Percentiles rank a stretch among this genome's conserved stretches.
Evolutionary conservation across 2,888 invertebrate species (phyloP).

Genomic region (Uropetala carovei): DNA sequence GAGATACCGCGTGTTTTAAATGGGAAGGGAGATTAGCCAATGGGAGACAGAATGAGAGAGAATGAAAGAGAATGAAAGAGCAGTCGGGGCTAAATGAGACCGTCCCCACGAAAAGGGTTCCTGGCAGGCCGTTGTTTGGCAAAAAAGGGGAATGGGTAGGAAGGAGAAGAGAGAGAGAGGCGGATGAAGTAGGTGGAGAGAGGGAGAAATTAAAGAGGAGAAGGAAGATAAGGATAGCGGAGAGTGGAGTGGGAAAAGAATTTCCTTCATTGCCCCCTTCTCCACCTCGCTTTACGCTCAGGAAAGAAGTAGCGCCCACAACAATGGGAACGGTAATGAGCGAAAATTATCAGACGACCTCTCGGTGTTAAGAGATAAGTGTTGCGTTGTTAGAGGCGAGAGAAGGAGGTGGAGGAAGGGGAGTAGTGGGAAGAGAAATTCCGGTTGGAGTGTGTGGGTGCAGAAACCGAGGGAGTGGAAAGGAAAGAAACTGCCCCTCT

Average conservation of each 20-base stretch:
- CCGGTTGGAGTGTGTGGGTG: not conserved
- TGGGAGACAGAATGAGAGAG: slow-evolving; percentile 1
- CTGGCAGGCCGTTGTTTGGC: not conserved
- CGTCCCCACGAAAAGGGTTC: not conserved
- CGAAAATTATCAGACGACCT: slow-evolving; percentile 23
- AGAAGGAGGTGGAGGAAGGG: not conserved
- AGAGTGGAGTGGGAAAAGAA: not conserved
- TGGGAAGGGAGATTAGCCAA: slow-evolving; percentile 37
- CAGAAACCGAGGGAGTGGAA: not conserved
- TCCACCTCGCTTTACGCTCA: not conserved
- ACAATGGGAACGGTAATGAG: slow-evolving; percentile 58
- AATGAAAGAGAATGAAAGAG: not conserved
- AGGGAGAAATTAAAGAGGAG: no score
- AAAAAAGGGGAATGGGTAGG: not conserved
- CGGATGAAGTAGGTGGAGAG: not conserved
- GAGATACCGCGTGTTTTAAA: slow-evolving; percentile 48
- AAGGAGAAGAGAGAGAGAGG: not conserved
- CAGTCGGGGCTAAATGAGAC: slow-evolving; percentile 3
- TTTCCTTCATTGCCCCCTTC: not conserved
- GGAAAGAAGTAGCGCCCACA: not conserved
- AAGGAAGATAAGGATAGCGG: not conserved
- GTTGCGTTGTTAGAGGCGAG: not conserved
- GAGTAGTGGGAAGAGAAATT: not conserved
- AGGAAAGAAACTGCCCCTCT: not conserved
- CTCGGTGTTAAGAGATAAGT: not conserved